These are phyloP conservation scores for Porphyrio hochstetteri DNA, from an alignment of 2,113 vertebrate species.

Conservation along the genomic window DNA sequence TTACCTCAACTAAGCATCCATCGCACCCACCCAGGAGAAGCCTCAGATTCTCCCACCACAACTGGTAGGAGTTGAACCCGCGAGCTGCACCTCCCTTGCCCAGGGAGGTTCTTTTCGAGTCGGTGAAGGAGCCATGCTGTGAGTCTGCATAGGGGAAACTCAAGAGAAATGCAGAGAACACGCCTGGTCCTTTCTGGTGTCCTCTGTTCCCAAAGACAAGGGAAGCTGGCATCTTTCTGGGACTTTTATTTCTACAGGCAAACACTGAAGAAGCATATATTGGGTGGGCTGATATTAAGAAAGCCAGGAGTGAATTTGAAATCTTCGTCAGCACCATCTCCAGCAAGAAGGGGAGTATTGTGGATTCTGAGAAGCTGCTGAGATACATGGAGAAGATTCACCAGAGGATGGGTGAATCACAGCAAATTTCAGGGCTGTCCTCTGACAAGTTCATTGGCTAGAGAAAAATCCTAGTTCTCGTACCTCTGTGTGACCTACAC, in stretches of 20 bases:
- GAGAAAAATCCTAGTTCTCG: neutral
- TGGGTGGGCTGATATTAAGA: slow-evolving; percentile 70
- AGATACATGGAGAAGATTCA: slow-evolving; percentile 76
- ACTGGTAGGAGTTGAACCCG: too few species aligned
- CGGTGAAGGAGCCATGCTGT: neutral
- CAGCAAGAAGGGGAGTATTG: slow-evolving; percentile 70
- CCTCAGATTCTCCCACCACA: neutral
- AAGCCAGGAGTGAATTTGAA: slow-evolving; percentile 74
- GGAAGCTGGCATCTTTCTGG: neutral
- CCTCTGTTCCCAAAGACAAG: neutral
- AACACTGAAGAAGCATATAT: slow-evolving; percentile 76
- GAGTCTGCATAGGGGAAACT: neutral
- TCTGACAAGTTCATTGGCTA: neutral
- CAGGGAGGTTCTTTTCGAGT: slow-evolving; percentile 65
- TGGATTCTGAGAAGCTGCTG: slow-evolving; percentile 73
- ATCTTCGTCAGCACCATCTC: slow-evolving; percentile 66
- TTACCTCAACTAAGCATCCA: too few species aligned
- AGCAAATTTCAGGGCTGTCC: neutral
- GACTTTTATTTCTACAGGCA: slow-evolving; percentile 63
- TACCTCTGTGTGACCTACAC: neutral
- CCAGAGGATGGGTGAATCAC: slow-evolving; percentile 69
- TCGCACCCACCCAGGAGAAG: neutral
- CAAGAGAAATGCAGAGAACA: neutral
- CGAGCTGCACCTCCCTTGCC: slow-evolving; percentile 81
- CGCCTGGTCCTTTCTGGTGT: neutral